Percentiles rank a stretch among this genome's conserved stretches.
Evolutionary conservation across 2,888 invertebrate species (phyloP).

Genomic region (Dicyrtomina minuta): DNA sequence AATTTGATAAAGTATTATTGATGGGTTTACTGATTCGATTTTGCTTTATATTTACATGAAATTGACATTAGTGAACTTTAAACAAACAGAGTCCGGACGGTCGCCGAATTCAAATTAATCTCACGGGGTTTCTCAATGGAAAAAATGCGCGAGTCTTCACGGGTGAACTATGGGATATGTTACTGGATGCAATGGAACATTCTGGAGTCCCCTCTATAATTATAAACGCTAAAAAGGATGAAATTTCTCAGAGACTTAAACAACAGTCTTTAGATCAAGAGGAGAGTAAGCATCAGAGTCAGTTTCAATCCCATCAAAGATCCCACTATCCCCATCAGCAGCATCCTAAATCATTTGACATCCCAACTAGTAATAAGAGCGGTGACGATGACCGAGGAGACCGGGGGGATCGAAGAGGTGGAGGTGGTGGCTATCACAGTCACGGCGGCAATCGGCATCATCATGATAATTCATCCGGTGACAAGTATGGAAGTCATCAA

Average conservation of each 20-base stretch:
- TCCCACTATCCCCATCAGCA: too few species aligned
- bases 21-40: too few species aligned
- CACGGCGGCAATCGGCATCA: slow-evolving; percentile 4
- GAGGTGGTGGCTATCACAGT: too few species aligned
- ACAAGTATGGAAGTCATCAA: not conserved
- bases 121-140: slow-evolving; percentile 98
- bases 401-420: too few species aligned
- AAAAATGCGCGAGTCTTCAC: slow-evolving; percentile 96
- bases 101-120: slow-evolving; percentile 98
- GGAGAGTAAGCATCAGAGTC: not conserved
- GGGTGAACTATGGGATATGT: slow-evolving; percentile 93
- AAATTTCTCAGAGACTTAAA: slow-evolving; percentile 76
- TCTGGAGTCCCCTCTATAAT: slow-evolving; percentile 94
- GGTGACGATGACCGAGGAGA: slow-evolving; percentile 20
- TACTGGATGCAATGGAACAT: slow-evolving; percentile 93
- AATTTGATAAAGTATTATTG: too few species aligned
- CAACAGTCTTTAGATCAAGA: not conserved
- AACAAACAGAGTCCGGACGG: slow-evolving; percentile 73
- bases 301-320: not conserved
- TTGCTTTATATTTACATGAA: too few species aligned
- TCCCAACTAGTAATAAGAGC: not conserved
- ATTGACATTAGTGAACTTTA: too few species aligned
- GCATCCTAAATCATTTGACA: not conserved
- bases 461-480: not conserved
- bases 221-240: slow-evolving; percentile 94